phyloP scores from a whole-genome alignment of 2,113 vertebrate species.

The Planiliza haematocheilus region DNA sequence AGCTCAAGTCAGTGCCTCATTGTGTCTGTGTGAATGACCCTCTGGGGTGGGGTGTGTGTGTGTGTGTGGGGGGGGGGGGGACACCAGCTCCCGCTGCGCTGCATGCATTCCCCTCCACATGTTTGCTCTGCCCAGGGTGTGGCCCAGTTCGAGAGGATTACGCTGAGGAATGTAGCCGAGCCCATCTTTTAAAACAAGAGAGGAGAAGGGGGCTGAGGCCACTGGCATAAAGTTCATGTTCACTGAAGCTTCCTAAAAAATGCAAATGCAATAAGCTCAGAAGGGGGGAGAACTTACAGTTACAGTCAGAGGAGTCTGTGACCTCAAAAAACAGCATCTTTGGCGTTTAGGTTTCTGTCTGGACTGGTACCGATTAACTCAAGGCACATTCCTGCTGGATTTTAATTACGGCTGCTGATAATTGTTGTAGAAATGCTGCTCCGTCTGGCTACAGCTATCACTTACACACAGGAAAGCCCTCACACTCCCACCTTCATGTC shows the following conservation, averaged over 20 bases:
- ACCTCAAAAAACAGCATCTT: not conserved
- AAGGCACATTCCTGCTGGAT: slow-evolving; percentile 24
- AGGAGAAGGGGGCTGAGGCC: slow-evolving; percentile 17
- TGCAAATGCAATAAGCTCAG: slow-evolving; percentile 26
- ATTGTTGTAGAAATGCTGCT: slow-evolving; percentile 26
- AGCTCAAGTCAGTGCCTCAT: slow-evolving; percentile 69
- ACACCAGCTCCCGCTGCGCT: slow-evolving; percentile 39
- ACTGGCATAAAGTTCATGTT: slow-evolving; percentile 53
- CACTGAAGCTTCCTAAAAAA: slow-evolving; percentile 49
- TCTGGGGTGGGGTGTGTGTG: too few species aligned
- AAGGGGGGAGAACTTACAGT: slow-evolving; percentile 2
- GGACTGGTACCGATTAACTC: slow-evolving; percentile 3
- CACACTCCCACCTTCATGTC: not conserved
- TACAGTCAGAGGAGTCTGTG: not conserved
- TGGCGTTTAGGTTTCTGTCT: slow-evolving; percentile 27
- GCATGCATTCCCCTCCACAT: slow-evolving; percentile 74
- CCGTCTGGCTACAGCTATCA: slow-evolving; percentile 1
- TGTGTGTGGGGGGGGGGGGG: slow-evolving; percentile 45
- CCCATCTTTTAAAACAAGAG: slow-evolving; percentile 73
- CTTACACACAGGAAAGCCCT: slow-evolving; percentile 6
- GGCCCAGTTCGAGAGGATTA: slow-evolving; percentile 77
- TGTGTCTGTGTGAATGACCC: slow-evolving; percentile 73
- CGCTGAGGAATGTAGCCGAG: slow-evolving; percentile 73
- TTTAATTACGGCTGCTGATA: slow-evolving; percentile 32
- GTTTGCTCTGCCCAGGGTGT: slow-evolving; percentile 77